A percentile compares a stretch with the other conserved stretches of the same genome.
These are phyloP conservation scores for Amblyornis subalaris DNA, from an alignment of 2,113 vertebrate genomes.

Conservation along the genomic window DNA sequence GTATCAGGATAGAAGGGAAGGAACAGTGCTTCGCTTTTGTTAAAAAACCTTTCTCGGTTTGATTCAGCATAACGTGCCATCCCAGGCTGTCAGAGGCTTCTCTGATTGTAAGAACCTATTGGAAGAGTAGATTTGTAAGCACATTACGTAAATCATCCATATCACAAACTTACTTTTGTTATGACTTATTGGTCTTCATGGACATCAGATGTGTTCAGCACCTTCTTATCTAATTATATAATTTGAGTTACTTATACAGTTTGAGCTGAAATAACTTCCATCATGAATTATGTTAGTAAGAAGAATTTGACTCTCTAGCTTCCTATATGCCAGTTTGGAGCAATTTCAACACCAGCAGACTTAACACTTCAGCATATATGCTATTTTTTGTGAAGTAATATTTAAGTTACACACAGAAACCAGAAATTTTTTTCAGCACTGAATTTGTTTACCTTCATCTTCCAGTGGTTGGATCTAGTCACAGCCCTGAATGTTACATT, in stretches of 20 bases:
- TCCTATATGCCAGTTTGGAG: neutral
- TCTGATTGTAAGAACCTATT: neutral
- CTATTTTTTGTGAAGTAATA: neutral
- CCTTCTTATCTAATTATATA: neutral
- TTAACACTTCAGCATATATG: neutral
- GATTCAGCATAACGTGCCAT: neutral
- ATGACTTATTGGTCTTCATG: neutral
- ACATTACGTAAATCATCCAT: neutral
- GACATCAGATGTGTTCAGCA: neutral
- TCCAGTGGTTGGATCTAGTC: neutral
- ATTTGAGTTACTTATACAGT: neutral
- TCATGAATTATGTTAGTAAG: neutral
- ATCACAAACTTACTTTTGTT: neutral
- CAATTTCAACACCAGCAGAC: neutral
- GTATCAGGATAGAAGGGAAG: neutral
- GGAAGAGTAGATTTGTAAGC: neutral
- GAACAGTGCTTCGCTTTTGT: neutral
- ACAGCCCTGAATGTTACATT: neutral
- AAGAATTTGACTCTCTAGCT: neutral
- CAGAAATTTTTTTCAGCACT: neutral
- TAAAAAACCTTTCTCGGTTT: neutral
- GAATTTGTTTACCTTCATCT: neutral
- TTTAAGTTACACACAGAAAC: neutral
- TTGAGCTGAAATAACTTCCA: neutral
- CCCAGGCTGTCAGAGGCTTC: neutral